Percentiles rank a stretch among this genome's conserved stretches.
phyloP scores from a whole-genome alignment of 2,888 invertebrate genomes.

The Acanthosepion pharaonis region DNA sequence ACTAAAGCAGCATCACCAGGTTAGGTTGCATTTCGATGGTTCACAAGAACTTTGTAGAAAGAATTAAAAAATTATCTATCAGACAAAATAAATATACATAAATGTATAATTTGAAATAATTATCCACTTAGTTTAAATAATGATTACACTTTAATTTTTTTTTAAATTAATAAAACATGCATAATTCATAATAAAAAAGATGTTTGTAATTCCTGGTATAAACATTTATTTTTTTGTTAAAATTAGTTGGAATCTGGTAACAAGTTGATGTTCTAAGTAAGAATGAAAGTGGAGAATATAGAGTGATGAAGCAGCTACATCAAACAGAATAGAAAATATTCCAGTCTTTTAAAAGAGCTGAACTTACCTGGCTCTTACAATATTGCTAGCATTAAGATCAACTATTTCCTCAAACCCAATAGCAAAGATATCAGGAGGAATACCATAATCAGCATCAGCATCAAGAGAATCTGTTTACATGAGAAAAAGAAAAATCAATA shows the following conservation, averaged over 20 bases:
- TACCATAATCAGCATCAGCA: slow-evolving; percentile 74
- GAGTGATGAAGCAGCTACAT: neutral
- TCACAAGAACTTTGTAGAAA: too few species aligned
- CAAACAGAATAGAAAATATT: neutral
- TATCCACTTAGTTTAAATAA: neutral
- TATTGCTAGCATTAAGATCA: slow-evolving; percentile 97
- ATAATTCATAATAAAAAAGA: too few species aligned
- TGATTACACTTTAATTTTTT: too few species aligned
- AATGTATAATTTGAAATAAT: neutral
- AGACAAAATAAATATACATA: neutral
- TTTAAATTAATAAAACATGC: too few species aligned
- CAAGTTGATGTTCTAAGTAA: neutral
- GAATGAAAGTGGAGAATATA: neutral
- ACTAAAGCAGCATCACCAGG: too few species aligned
- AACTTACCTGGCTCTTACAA: slow-evolving; percentile 88
- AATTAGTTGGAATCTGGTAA: too few species aligned
- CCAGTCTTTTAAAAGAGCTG: neutral
- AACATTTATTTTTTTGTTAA: too few species aligned
- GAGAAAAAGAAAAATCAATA: neutral
- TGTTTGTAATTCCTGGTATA: too few species aligned
- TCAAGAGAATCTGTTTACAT: slow-evolving; percentile 55
- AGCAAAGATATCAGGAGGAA: slow-evolving; percentile 93
- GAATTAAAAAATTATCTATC: too few species aligned
- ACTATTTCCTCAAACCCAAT: slow-evolving; percentile 99
- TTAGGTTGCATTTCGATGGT: too few species aligned